These are phyloP conservation scores for Zootermopsis nevadensis DNA, from an alignment of 2,888 invertebrate species.

Conservation along the genomic window DNA sequence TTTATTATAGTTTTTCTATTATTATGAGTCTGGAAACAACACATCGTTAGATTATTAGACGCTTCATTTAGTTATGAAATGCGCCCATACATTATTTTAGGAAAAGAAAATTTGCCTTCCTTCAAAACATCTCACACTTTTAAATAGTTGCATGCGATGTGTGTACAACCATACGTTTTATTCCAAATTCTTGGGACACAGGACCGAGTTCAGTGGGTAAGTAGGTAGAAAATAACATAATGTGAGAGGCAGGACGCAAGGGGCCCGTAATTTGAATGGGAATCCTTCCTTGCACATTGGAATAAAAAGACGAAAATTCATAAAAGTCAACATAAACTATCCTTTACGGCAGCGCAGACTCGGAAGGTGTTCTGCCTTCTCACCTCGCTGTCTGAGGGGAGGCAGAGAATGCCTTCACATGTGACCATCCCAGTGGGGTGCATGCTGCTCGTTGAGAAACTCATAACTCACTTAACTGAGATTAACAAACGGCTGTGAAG, in stretches of 20 bases:
- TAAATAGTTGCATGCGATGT: no score
- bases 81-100: no score
- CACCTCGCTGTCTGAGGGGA: neutral
- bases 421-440: neutral
- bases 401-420: neutral
- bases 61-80: no score
- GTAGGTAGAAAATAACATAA: conserved; percentile 24
- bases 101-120: no score
- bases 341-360: conserved; percentile 13
- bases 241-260: neutral
- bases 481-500: neutral
- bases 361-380: neutral
- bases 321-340: conserved; percentile 48
- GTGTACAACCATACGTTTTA: neutral
- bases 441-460: neutral
- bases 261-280: conserved; percentile 15
- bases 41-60: no score
- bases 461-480: neutral
- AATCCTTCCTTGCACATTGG: neutral
- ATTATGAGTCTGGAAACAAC: no score
- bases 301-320: conserved; percentile 43
- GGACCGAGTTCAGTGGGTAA: neutral
- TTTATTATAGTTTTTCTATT: no score
- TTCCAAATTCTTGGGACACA: neutral
- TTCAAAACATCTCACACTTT: no score